Base-by-base conservation (phyloP, 2,888 invertebrate species). In the Malachius bipustulatus region DNA sequence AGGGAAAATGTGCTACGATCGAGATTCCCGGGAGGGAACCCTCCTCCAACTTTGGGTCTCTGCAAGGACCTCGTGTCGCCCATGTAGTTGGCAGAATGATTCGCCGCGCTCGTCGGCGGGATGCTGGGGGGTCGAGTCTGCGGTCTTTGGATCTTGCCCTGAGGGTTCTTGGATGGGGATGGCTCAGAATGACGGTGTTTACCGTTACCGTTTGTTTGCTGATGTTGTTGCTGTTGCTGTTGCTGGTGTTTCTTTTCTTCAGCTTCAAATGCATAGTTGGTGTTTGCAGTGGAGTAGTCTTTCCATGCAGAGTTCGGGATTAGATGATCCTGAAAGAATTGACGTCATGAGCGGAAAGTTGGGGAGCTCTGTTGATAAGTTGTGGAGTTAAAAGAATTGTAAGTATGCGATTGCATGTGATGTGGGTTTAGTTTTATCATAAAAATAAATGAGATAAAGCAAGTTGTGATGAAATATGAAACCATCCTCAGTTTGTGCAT, bases 221-320 rank as follows among this genome's bases (percentile, higher is more conserved):
- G 27, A 43, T 47, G 4, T 48, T 56, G 46, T 41, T 48, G 52
- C 14, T 37, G 40, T 30, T 61, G 60, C 10, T 46, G 53, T 39
- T 52, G 56, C 51, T 82, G 82, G 55, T 83, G 82, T 49, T 85
- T 84, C 38, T 81, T 79, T 50, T 85, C 88, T 57, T 81, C 85
- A 0, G 84, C 79, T 52, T 90, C 89, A 62, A 89, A 90, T 0
- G 84, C 89, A 62, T 88, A 89, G 63, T 89, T 90, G 0, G 85
- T 87, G 60, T 83, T 85, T 2, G 78, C 72, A 1, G 77, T 68
- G 0, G 82, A 77, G 57, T 88, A 89, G 56, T 89, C 89, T 57
- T 85, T 85, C 89, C 90, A 90, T 1, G 85, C 84, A 11, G 82
- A 77, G 58, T 77, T 82, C 13, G 82, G 80, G 47, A 88, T 82